A percentile compares a stretch with the other conserved stretches of the same genome.
phyloP scores from a whole-genome alignment of 2,113 vertebrate species.

The Trematomus loennbergii region DNA sequence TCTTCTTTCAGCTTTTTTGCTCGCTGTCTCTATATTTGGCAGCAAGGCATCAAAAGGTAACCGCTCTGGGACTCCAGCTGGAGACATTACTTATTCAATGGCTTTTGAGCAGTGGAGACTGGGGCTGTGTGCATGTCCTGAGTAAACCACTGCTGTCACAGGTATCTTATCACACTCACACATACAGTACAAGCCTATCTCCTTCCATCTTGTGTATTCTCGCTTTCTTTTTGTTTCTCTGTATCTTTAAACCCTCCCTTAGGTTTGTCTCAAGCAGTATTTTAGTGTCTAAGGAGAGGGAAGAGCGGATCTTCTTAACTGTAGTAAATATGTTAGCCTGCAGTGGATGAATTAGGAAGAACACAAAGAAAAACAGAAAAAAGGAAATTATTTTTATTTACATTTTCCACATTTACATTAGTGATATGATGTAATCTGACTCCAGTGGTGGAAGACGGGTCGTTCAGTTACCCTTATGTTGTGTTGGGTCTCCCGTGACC shows the following conservation, averaged over 20 bases:
- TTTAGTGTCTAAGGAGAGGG: background rate
- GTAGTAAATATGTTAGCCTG: constrained; percentile 8
- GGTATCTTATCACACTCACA: constrained; percentile 21
- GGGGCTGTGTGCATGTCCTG: background rate
- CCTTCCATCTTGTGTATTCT: background rate
- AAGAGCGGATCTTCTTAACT: background rate
- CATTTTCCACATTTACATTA: too few species aligned
- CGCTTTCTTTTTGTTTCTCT: background rate
- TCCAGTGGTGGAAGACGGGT: background rate
- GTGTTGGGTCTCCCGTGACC: too few species aligned
- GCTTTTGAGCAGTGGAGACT: constrained; percentile 29
- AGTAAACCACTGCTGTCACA: constrained; percentile 14
- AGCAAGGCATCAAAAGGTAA: constrained; percentile 43
- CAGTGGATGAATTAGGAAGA: background rate
- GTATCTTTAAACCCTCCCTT: background rate
- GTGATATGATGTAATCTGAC: background rate
- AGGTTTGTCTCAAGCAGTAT: background rate
- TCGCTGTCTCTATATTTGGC: constrained; percentile 48
- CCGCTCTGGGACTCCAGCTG: constrained; percentile 51
- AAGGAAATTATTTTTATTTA: too few species aligned
- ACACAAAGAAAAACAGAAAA: too few species aligned
- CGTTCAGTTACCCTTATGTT: too few species aligned
- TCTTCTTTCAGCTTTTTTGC: constrained; percentile 22
- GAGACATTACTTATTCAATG: constrained; percentile 66
- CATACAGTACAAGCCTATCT: background rate